These are phyloP conservation scores for Podarcis raffonei DNA, from an alignment of 2,113 vertebrate species.

Conservation along the genomic window DNA sequence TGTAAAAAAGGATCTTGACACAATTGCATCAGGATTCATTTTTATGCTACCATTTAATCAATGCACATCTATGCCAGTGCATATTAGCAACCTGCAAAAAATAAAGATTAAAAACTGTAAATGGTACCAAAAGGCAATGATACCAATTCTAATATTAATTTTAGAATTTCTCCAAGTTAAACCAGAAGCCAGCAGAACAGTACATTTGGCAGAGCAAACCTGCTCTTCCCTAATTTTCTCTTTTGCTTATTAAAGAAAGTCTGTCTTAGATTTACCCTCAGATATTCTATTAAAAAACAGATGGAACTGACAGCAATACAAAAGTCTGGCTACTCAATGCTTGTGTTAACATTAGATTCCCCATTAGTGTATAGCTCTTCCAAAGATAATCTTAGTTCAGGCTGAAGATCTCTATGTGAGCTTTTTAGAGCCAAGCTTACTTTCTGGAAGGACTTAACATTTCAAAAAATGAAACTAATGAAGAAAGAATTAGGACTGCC, in stretches of 20 bases:
- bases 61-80: background rate
- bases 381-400: slow-evolving; percentile 4
- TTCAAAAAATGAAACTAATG: background rate
- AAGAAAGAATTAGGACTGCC: background rate
- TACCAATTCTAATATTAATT: no score
- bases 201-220: background rate
- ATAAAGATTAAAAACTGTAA: no score
- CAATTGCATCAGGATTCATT: background rate
- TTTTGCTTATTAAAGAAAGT: no score
- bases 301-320: background rate
- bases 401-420: background rate
- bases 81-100: no score
- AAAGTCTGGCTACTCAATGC: background rate
- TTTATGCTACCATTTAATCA: background rate
- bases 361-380: background rate
- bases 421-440: background rate
- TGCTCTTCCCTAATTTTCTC: background rate
- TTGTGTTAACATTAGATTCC: background rate
- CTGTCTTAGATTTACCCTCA: no score
- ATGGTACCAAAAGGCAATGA: no score
- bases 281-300: background rate
- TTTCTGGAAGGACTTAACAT: background rate
- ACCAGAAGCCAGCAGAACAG: background rate
- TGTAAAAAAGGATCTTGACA: background rate
- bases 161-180: no score